These are phyloP conservation scores for Drosophila stalkeri DNA, from an alignment of 2,888 invertebrate species.

Conservation along the genomic window DNA sequence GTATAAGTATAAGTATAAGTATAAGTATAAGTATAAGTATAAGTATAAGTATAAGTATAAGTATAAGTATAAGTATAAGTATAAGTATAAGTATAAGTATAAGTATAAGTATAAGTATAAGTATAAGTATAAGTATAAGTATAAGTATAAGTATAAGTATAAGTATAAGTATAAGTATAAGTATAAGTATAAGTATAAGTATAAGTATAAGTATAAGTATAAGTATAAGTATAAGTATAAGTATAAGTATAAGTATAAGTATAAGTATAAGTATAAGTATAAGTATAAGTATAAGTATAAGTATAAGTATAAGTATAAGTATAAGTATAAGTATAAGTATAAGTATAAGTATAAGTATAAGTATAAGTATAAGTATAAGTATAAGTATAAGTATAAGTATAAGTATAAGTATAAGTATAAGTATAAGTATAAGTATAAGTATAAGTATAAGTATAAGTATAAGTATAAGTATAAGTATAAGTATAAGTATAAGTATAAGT, in stretches of 20 bases:
- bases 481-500: conserved; percentile 1
- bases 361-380: conserved; percentile 3
- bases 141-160: conserved; percentile 2
- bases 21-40: neutral
- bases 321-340: conserved; percentile 3
- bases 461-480: conserved; percentile 3
- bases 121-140: neutral
- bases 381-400: conserved; percentile 3
- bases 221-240: conserved; percentile 3
- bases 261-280: conserved; percentile 2
- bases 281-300: conserved; percentile 3
- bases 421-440: conserved; percentile 4
- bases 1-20: conserved; percentile 1
- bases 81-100: conserved; percentile 1
- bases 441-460: conserved; percentile 3
- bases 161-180: conserved; percentile 1
- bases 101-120: conserved; percentile 1
- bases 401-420: neutral
- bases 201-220: conserved; percentile 1
- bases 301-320: conserved; percentile 4
- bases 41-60: conserved; percentile 1
- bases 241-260: conserved; percentile 5
- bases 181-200: conserved; percentile 5
- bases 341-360: conserved; percentile 3
- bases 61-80: neutral